These are phyloP conservation scores for Euproctis similis DNA, from an alignment of 2,888 invertebrate genomes.

Conservation along the genomic window DNA sequence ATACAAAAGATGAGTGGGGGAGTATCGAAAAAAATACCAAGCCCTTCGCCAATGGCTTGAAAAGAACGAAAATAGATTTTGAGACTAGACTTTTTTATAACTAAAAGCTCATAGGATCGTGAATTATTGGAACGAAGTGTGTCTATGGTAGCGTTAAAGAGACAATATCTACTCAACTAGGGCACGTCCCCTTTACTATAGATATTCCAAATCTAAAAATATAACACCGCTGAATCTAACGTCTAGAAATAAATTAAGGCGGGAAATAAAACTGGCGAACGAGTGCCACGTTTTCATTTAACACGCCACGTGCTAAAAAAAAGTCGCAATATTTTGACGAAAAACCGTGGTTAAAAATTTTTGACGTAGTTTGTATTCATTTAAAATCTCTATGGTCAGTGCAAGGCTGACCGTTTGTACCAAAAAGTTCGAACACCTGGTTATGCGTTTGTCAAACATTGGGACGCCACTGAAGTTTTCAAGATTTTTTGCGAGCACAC, in stretches of 20 bases:
- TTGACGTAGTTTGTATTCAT: constrained; percentile 12
- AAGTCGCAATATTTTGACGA: constrained; percentile 26
- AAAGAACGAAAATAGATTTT: no score
- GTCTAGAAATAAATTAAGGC: constrained; percentile 53
- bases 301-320: constrained; percentile 27
- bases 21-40: no score
- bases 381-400: constrained; percentile 15
- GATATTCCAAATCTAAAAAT: constrained; percentile 36
- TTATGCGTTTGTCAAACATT: constrained; percentile 16
- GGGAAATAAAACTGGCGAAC: constrained; percentile 34
- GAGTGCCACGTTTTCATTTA: constrained; percentile 32
- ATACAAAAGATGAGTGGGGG: no score
- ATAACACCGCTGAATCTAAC: constrained; percentile 48
- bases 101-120: no score
- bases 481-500: constrained; percentile 22
- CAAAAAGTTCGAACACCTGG: constrained; percentile 21
- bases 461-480: constrained; percentile 22
- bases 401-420: constrained; percentile 14
- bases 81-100: no score
- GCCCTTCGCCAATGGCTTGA: no score
- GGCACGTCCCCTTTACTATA: constrained; percentile 33
- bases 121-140: no score
- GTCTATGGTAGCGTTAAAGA: constrained; percentile 19
- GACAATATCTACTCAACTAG: constrained; percentile 34
- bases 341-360: constrained; percentile 29